These are phyloP conservation scores for Charadrius vociferus DNA, from an alignment of 2,113 vertebrate genomes.

Conservation along the genomic window DNA sequence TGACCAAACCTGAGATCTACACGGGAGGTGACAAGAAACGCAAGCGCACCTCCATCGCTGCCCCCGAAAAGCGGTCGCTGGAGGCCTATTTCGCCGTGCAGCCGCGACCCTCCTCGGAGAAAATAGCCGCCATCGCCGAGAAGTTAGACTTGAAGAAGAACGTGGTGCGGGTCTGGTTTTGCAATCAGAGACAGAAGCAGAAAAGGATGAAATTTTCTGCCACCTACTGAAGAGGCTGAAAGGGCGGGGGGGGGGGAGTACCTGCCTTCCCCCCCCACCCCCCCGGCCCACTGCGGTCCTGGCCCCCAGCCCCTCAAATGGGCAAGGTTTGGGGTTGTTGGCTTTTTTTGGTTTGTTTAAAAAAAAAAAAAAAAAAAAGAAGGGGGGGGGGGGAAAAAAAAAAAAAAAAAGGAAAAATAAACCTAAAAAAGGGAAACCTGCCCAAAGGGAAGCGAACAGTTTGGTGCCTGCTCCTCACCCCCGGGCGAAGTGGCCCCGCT, in stretches of 20 bases:
- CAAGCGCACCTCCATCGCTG: slow-evolving; percentile 90
- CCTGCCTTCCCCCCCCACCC: too few relatives aligned
- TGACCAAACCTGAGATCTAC: slow-evolving; percentile 92
- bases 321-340: neutral
- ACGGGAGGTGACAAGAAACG: slow-evolving; percentile 89
- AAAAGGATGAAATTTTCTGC: slow-evolving; percentile 96
- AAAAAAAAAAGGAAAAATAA: neutral
- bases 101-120: slow-evolving; percentile 91
- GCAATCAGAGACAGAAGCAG: slow-evolving; percentile 94
- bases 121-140: slow-evolving; percentile 92
- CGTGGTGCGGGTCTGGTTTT: slow-evolving; percentile 94
- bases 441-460: neutral
- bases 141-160: slow-evolving; percentile 96
- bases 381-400: too few relatives aligned
- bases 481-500: neutral
- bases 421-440: neutral
- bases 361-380: neutral
- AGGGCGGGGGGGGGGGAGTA: neutral
- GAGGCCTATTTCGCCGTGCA: slow-evolving; percentile 93
- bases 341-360: neutral
- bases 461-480: neutral
- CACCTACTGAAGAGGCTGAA: slow-evolving; percentile 78
- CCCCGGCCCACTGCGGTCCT: rapidly evolving
- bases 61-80: slow-evolving; percentile 90
- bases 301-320: neutral